Percentiles rank a stretch among this genome's conserved stretches.
Evolutionary conservation across 2,888 invertebrate species (phyloP).

Genomic region (Schizaphis graminum): DNA sequence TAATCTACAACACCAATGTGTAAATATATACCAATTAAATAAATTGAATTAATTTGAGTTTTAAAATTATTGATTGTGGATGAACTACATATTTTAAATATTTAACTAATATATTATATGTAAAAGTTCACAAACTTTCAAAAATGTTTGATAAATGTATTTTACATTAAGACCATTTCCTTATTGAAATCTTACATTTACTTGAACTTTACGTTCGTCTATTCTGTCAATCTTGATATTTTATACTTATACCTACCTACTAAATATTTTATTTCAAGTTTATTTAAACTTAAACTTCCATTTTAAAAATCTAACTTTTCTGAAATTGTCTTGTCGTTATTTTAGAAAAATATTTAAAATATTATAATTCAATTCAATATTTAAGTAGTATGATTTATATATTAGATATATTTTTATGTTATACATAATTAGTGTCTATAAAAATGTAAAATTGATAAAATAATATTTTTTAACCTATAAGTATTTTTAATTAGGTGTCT

Average conservation of each 20-base stretch:
- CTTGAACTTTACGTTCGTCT: background rate
- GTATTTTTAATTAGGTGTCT: background rate
- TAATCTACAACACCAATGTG: background rate
- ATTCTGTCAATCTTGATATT: slow-evolving; percentile 22
- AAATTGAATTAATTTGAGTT: background rate
- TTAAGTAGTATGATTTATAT: background rate
- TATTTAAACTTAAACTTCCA: background rate
- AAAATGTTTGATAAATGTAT: slow-evolving; percentile 29
- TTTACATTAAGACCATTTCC: slow-evolving; percentile 8
- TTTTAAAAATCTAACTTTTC: background rate
- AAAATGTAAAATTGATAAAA: background rate
- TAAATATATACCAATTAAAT: background rate
- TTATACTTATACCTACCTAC: background rate
- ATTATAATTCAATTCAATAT: background rate
- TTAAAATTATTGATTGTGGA: background rate
- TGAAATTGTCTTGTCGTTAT: background rate
- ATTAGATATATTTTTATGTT: background rate
- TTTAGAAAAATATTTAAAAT: background rate
- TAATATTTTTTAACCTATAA: background rate
- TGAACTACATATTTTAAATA: background rate
- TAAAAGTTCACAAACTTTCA: background rate
- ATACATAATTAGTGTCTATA: background rate
- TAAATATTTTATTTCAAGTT: slow-evolving; percentile 22
- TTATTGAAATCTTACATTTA: background rate
- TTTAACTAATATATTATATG: background rate